Evolutionary conservation across 2,888 invertebrate species (phyloP).

Genomic region (Apamea anceps): DNA sequence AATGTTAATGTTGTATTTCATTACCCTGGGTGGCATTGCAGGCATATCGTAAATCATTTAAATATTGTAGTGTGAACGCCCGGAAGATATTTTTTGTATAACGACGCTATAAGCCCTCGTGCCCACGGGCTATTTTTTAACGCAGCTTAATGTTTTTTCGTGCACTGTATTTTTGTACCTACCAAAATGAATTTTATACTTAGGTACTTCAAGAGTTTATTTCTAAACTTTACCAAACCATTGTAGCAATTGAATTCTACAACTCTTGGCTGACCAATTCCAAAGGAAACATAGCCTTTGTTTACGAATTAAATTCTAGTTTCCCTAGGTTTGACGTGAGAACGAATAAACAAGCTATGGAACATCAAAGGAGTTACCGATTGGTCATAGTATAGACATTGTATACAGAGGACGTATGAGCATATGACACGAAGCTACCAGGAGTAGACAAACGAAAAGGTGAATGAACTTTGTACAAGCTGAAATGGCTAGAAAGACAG

Average conservation of each 20-base stretch:
- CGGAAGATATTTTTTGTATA: not conserved
- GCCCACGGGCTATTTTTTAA: not conserved
- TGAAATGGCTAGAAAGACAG: not conserved
- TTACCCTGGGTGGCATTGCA: not conserved
- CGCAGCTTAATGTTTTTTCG: not conserved
- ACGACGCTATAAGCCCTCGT: not conserved
- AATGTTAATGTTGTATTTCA: slow-evolving; percentile 8
- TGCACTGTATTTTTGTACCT: not conserved
- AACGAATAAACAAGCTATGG: not conserved
- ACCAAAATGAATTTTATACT: not conserved
- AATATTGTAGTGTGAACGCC: slow-evolving; percentile 22
- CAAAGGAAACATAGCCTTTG: not conserved
- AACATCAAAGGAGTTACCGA: not conserved
- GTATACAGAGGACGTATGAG: not conserved
- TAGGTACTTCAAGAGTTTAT: not conserved
- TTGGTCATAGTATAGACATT: not conserved
- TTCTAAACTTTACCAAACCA: not conserved
- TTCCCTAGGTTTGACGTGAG: not conserved
- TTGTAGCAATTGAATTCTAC: not conserved
- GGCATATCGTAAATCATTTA: slow-evolving; percentile 3
- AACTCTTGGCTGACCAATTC: not conserved
- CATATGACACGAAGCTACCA: not conserved
- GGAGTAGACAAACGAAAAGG: not conserved
- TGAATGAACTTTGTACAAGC: not conserved
- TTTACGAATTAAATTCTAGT: not conserved